These are phyloP conservation scores for Selene dorsalis DNA, from an alignment of 2,797 vertebrate genomes.

Conservation along the genomic window DNA sequence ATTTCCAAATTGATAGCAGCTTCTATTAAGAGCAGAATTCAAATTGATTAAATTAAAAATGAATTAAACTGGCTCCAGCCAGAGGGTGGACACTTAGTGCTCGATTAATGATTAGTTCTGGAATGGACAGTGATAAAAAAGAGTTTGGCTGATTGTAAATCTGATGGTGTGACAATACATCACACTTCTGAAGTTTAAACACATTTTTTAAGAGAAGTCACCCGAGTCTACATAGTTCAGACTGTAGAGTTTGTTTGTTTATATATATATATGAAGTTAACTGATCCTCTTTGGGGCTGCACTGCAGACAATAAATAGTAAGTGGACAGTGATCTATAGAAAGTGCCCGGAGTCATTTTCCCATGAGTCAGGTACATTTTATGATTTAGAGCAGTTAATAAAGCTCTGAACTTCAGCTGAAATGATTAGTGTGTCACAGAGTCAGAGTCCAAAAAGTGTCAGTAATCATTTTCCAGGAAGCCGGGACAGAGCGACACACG, in stretches of 20 bases:
- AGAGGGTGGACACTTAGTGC: slow-evolving; percentile 42
- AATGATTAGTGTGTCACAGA: slow-evolving; percentile 43
- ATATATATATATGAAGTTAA: slow-evolving; percentile 24
- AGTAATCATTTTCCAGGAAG: slow-evolving; percentile 30
- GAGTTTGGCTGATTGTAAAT: slow-evolving; percentile 36
- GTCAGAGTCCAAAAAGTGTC: slow-evolving; percentile 26
- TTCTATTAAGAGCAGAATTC: slow-evolving; percentile 45
- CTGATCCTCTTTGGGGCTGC: slow-evolving; percentile 22
- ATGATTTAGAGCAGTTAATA: slow-evolving; percentile 63
- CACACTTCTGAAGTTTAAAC: slow-evolving; percentile 29
- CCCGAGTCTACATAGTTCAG: slow-evolving; percentile 30
- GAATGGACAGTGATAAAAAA: slow-evolving; percentile 47
- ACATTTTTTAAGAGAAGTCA: slow-evolving; percentile 29
- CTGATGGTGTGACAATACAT: slow-evolving; percentile 17
- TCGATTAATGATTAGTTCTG: slow-evolving; percentile 49
- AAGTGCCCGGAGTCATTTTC: slow-evolving; percentile 45
- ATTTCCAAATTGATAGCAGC: slow-evolving; percentile 45
- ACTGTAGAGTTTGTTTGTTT: slow-evolving; percentile 15
- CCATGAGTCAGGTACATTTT: slow-evolving; percentile 57
- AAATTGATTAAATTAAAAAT: slow-evolving; percentile 63
- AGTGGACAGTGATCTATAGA: slow-evolving; percentile 57
- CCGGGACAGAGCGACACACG: background rate
- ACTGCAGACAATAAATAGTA: slow-evolving; percentile 48
- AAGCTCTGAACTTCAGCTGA: slow-evolving; percentile 39
- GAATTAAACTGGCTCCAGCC: slow-evolving; percentile 51